Percentiles rank a stretch among this genome's conserved stretches.
Conservation (phyloP, 2,888 invertebrate genomes). For the Drosophila mettleri region DNA sequence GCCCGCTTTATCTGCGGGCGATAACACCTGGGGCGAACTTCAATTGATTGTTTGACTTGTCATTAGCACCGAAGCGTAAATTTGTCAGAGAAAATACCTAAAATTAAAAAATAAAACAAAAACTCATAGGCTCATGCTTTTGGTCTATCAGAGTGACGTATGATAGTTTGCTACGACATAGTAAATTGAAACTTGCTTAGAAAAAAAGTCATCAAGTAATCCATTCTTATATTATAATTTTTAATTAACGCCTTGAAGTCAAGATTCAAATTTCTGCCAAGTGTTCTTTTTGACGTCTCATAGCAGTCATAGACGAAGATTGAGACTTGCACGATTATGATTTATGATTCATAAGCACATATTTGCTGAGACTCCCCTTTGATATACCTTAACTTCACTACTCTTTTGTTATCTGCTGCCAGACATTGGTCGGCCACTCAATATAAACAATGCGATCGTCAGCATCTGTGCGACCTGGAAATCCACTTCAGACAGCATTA, state of each 20-base stretch:
- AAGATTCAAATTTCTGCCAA: slow-evolving; percentile 1
- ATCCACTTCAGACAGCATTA: slow-evolving; percentile 17
- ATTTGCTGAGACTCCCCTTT: neutral
- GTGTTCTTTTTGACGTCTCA: neutral
- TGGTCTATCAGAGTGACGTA: slow-evolving; percentile 5
- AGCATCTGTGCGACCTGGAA: slow-evolving; percentile 32
- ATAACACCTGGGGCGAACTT: slow-evolving; percentile 38
- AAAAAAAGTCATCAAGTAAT: neutral
- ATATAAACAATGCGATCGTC: neutral
- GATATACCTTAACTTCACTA: too few relatives aligned
- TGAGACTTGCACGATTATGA: too few relatives aligned
- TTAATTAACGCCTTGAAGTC: neutral
- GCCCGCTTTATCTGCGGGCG: slow-evolving; percentile 30
- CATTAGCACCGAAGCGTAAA: slow-evolving; percentile 49
- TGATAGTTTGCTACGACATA: neutral
- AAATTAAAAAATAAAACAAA: neutral
- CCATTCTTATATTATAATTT: too few relatives aligned
- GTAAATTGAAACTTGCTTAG: neutral
- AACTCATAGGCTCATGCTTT: neutral
- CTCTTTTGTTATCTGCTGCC: neutral
- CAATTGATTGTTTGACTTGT: slow-evolving; percentile 47
- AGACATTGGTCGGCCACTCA: neutral
- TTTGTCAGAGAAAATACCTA: slow-evolving; percentile 1
- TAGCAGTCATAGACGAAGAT: neutral
- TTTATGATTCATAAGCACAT: neutral